Evolutionary conservation across 2,797 vertebrate species (phyloP).

Genomic region (Bradypus variegatus): DNA sequence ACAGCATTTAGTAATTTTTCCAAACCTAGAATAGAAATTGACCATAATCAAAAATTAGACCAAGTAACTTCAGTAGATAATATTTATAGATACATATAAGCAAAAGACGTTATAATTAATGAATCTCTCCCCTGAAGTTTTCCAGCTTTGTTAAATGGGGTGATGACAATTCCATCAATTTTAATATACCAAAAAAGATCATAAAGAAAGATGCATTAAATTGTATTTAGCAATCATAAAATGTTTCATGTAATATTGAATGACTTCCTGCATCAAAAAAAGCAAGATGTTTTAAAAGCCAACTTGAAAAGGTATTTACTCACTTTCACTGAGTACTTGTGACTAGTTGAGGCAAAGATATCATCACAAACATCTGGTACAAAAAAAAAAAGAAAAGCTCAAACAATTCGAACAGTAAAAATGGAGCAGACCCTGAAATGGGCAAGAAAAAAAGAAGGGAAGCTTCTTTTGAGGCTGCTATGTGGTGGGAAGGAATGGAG

Average conservation of each 20-base stretch:
- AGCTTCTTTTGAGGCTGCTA: not conserved
- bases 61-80: not conserved
- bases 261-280: not conserved
- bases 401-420: not conserved
- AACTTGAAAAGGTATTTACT: not conserved
- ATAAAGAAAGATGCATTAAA: not conserved
- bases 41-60: not conserved
- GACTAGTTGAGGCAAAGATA: not conserved
- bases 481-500: not conserved
- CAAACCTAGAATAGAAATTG: slow-evolving; percentile 10
- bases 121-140: not conserved
- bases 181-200: not conserved
- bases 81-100: not conserved
- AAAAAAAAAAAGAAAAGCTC: not conserved
- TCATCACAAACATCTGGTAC: not conserved
- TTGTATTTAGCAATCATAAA: not conserved
- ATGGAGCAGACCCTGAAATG: not conserved
- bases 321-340: not conserved
- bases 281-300: not conserved
- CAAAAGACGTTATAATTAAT: not conserved
- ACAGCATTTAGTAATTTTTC: not conserved
- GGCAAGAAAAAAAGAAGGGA: not conserved
- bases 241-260: not conserved
- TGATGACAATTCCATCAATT: not conserved
- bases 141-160: not conserved